Evolutionary conservation across 1,140 invertebrate species (phyloP), one percentile per base, ranked within the genome.

Genomic region (Harpegnathos saltator): DNA sequence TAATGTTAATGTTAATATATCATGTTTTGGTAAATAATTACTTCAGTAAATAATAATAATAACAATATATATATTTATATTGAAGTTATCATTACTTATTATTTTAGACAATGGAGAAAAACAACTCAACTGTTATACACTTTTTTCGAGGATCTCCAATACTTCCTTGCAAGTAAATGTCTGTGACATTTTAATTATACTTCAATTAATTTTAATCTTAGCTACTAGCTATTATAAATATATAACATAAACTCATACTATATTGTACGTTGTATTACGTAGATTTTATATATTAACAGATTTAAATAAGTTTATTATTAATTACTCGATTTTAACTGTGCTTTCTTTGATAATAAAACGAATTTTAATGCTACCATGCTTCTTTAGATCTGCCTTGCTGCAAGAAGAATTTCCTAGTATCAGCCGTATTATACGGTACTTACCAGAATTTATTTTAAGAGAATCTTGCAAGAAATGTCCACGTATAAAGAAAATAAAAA

Each of bases 381-480:
- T 87, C 71, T 94, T 91, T 69, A 93, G 94, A 75, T 95, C 95
- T 5, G 71, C 83, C 52, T 73, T 91, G 59, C 90, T 96, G 5
- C 86, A 89, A n/a, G 83, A 90, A 33, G 83, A 93, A 48, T 93
- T 95, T 74, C 95, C 95, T 26, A 86, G 65, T 54, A 83, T 96
- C 29, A 94, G 94, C 73, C 93, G 91, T 72, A 91, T 93, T 33
- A 93, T 95, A 0, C 91, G 89, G 84, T 82, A 93, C 83, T 92
- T 96, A 33, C 95, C 95, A 0, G 92, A 95, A 85, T 96, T 95
- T 88, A 86, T 94, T 71, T 89, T 94, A 26, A 87, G 90, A 61
- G 93, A 95, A 87, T 78, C 89, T 44, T 96, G 95, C 81, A 93
- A 93, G 82, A 91, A 89, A 81, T 91, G 93, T 89, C 85, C 90